Evolutionary conservation across 2,113 vertebrate genomes (phyloP).

Genomic region (Gasterosteus nipponicus): DNA sequence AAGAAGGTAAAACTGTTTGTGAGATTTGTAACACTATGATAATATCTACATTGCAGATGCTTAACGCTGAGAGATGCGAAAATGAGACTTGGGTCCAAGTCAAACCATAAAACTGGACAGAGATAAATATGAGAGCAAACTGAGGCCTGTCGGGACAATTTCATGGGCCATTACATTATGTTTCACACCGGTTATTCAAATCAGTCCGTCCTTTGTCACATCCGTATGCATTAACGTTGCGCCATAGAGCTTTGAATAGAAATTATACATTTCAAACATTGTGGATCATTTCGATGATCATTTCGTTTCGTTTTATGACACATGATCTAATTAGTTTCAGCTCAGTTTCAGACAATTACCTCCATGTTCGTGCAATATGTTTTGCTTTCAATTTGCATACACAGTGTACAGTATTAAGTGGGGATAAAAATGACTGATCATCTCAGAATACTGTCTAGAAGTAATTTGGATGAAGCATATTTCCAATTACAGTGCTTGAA

Average conservation of each 20-base stretch:
- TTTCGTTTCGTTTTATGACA: neutral
- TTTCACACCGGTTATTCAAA: constrained; percentile 43
- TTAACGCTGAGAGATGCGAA: neutral
- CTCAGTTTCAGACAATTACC: neutral
- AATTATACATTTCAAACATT: constrained; percentile 20
- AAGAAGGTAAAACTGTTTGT: no score
- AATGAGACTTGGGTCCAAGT: constrained; percentile 13
- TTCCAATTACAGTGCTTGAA: neutral
- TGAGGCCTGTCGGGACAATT: constrained; percentile 35
- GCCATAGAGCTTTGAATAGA: constrained; percentile 18
- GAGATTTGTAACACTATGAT: neutral
- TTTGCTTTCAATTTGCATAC: neutral
- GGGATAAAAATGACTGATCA: neutral
- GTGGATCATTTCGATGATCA: neutral
- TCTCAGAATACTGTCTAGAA: neutral
- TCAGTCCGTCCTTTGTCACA: constrained; percentile 40
- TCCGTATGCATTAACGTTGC: constrained; percentile 24
- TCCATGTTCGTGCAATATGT: neutral
- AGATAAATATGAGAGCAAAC: constrained; percentile 17
- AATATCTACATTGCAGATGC: neutral
- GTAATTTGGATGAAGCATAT: neutral
- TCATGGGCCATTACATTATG: constrained; percentile 26
- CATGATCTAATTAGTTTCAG: neutral
- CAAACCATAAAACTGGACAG: constrained; percentile 1
- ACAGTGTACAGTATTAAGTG: neutral